Evolutionary conservation across 2,888 invertebrate species (phyloP).

Genomic region (Aleiodes testaceus): DNA sequence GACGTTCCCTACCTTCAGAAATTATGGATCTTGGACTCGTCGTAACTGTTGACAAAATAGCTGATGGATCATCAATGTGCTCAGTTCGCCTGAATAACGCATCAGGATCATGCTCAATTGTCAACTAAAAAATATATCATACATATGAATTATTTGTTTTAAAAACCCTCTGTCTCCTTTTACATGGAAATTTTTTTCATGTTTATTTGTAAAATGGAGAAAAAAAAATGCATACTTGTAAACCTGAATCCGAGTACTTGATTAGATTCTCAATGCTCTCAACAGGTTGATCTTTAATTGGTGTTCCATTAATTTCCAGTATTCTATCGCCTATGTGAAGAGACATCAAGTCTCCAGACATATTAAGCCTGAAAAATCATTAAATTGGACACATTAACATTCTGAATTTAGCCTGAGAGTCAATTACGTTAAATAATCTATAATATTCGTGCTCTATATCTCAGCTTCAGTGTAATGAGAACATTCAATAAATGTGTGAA

Average conservation of each 20-base stretch:
- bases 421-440: not conserved
- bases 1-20: slow-evolving; percentile 73
- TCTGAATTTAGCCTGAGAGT: not conserved
- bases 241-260: slow-evolving; percentile 80
- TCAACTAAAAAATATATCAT: slow-evolving; percentile 76
- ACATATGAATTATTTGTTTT: slow-evolving; percentile 9
- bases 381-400: not conserved
- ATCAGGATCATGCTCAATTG: slow-evolving; percentile 92
- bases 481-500: not conserved
- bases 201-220: not conserved
- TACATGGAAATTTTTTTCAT: not conserved
- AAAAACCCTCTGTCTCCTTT: not conserved
- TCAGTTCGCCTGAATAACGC: slow-evolving; percentile 76
- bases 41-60: slow-evolving; percentile 73
- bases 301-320: slow-evolving; percentile 93
- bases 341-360: slow-evolving; percentile 86
- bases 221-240: slow-evolving; percentile 77
- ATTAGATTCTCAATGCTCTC: slow-evolving; percentile 86
- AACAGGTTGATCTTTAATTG: slow-evolving; percentile 85
- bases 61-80: slow-evolving; percentile 71
- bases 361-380: slow-evolving; percentile 80
- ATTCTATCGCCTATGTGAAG: slow-evolving; percentile 94
- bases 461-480: not conserved
- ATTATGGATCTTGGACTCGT: slow-evolving; percentile 66
- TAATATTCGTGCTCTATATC: not conserved